A percentile compares a stretch with the other conserved stretches of the same genome.
phyloP scores from a whole-genome alignment of 53 echinoderm and acorn worm genomes.

The Mesocentrotus franciscanus region DNA sequence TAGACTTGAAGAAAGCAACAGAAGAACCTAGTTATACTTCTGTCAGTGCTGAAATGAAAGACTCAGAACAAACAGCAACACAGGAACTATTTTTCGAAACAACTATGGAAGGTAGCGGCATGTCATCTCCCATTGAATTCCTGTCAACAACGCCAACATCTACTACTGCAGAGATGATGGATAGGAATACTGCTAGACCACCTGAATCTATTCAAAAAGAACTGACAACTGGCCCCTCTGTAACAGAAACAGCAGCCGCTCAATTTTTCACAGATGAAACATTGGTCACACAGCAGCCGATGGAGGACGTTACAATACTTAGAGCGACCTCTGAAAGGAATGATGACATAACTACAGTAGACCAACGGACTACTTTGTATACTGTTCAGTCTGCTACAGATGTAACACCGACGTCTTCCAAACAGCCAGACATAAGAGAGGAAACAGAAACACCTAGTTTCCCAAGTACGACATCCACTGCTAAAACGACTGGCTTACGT shows the following conservation, averaged over 20 bases:
- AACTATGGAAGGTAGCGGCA: slow-evolving; percentile 19
- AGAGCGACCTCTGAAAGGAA: no score
- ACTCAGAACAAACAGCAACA: background rate
- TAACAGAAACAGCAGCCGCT: no score
- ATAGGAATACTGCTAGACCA: no score
- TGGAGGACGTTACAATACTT: background rate
- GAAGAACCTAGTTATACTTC: slow-evolving; percentile 17
- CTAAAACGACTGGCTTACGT: background rate
- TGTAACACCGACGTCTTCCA: background rate
- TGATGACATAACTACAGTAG: no score
- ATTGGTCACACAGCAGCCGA: background rate
- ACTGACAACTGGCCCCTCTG: no score
- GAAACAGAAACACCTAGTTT: background rate
- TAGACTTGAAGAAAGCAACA: background rate
- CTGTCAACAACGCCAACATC: background rate
- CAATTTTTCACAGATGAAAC: no score
- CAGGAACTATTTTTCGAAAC: background rate
- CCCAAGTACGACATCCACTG: background rate
- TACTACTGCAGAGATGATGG: background rate
- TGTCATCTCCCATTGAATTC: background rate
- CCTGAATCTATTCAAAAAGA: no score
- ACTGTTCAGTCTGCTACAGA: background rate
- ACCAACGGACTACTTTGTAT: no score
- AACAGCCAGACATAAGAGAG: background rate
- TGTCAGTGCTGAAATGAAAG: background rate